phyloP scores from a whole-genome alignment of 2,888 invertebrate genomes.

The Netelia melanura region DNA sequence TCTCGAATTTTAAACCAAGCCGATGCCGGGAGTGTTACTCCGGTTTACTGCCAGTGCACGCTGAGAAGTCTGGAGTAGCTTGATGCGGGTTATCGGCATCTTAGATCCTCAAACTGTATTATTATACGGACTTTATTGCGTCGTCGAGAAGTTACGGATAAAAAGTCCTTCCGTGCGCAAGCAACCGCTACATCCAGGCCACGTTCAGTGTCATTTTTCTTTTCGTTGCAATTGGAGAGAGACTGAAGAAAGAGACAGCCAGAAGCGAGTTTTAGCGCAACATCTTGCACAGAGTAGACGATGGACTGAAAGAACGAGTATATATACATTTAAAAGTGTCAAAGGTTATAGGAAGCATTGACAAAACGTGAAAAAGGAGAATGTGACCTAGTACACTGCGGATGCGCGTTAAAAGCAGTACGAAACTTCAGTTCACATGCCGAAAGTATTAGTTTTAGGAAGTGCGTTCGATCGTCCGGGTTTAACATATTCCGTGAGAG shows the following conservation, averaged over 20 bases:
- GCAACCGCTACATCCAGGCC: neutral
- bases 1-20: conserved; percentile 59
- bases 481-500: conserved; percentile 54
- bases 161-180: conserved; percentile 20
- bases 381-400: neutral
- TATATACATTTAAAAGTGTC: conserved; percentile 1
- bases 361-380: conserved; percentile 29
- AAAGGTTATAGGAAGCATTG: conserved; percentile 28
- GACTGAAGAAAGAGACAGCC: neutral
- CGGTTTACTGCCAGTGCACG: conserved; percentile 62
- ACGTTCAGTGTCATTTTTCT: conserved; percentile 20
- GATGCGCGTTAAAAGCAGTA: neutral
- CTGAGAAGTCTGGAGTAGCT: conserved; percentile 44
- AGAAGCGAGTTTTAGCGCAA: neutral
- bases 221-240: neutral
- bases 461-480: conserved; percentile 59
- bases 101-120: conserved; percentile 63
- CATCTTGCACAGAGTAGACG: neutral
- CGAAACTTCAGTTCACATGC: conserved; percentile 19
- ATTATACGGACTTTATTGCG: conserved; percentile 70
- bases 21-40: conserved; percentile 54
- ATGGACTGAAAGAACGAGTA: neutral
- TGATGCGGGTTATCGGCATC: conserved; percentile 62
- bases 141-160: conserved; percentile 66
- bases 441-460: conserved; percentile 65